Evolutionary conservation across 1,140 invertebrate species (phyloP), one percentile per base, ranked within the genome.

Genomic region (Drosophila prosaltans): DNA sequence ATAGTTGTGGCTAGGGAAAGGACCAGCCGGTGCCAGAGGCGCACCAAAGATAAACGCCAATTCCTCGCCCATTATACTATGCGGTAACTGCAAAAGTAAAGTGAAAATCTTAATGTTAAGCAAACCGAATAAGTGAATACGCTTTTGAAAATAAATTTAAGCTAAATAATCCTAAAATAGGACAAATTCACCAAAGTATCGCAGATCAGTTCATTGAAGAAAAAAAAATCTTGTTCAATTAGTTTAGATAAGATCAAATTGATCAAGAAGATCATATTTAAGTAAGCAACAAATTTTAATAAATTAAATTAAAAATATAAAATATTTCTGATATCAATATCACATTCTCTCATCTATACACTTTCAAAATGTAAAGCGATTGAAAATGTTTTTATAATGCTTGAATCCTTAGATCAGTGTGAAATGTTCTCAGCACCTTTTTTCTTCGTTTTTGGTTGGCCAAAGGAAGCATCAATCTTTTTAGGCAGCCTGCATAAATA

Each of bases 1-100:
- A 92, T 96, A 98, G 71, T 95, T 94, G 55, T 94, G 93, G 54
- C 83, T 90, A 54, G 94, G 94, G 81, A 96, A 97, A 75, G 97
- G 96, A 74, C 95, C 95, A 10, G 94, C 94, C 5, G 94, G 94
- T 48, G 95, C 95, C 48, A 99, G 92, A 7, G 98, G 98, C 8
- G 97, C 96, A 3, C 98, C 98, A 69, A 99, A 96, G 32, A 98
- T 94, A 85, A 98, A 99, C 0, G 97, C 95, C 81, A 99, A 86
- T 88, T 99, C 98, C 91, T 99, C 97, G 0, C 98, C 98, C 77
- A 96, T 95, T 6, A 98, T 95, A 71, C 94, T 94, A 88, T 94
- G 94, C 36, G 92, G 90, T 62, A 92, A 61, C 91, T 92, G 78
- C 41, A 80, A 88, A 73, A 72, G 51, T 66, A 83, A 64, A 58